phyloP scores from a whole-genome alignment of 2,113 vertebrate genomes.

The Reinhardtius hippoglossoides region DNA sequence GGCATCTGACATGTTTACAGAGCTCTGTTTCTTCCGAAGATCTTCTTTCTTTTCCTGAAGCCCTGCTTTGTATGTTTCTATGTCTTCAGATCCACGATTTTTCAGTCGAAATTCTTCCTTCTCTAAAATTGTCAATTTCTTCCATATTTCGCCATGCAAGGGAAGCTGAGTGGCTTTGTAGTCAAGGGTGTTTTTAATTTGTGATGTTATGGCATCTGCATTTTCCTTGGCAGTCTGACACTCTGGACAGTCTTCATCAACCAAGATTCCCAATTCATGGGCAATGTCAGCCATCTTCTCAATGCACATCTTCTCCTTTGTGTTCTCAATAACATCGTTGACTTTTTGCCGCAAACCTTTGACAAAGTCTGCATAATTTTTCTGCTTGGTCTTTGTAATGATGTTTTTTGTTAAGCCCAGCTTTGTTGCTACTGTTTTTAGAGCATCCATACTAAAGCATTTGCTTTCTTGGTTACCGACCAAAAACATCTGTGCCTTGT shows the following conservation, averaged over 20 bases:
- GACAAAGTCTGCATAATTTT: constrained; percentile 71
- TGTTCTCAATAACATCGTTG: constrained; percentile 18
- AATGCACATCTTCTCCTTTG: constrained; percentile 23
- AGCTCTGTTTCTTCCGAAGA: constrained; percentile 55
- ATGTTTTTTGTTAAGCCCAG: constrained; percentile 54
- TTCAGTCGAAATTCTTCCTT: constrained; percentile 74
- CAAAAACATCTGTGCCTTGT: constrained; percentile 64
- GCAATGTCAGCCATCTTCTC: constrained; percentile 60
- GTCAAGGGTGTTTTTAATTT: constrained; percentile 45
- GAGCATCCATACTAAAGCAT: background rate
- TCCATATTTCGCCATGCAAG: constrained; percentile 71
- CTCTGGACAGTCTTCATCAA: constrained; percentile 70
- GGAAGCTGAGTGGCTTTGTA: constrained; percentile 74
- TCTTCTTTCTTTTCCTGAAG: constrained; percentile 35
- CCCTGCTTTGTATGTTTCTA: constrained; percentile 66
- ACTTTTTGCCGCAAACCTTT: constrained; percentile 35
- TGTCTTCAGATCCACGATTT: constrained; percentile 48
- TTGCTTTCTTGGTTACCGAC: constrained; percentile 58
- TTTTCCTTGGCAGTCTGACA: constrained; percentile 64
- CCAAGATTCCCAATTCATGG: constrained; percentile 58
- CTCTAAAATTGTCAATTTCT: constrained; percentile 65
- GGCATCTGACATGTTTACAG: constrained; percentile 40
- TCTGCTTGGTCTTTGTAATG: constrained; percentile 57
- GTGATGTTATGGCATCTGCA: constrained; percentile 52
- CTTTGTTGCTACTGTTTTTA: constrained; percentile 16